phyloP scores from a whole-genome alignment of 1,140 invertebrate species.

The Teleopsis dalmanni region DNA sequence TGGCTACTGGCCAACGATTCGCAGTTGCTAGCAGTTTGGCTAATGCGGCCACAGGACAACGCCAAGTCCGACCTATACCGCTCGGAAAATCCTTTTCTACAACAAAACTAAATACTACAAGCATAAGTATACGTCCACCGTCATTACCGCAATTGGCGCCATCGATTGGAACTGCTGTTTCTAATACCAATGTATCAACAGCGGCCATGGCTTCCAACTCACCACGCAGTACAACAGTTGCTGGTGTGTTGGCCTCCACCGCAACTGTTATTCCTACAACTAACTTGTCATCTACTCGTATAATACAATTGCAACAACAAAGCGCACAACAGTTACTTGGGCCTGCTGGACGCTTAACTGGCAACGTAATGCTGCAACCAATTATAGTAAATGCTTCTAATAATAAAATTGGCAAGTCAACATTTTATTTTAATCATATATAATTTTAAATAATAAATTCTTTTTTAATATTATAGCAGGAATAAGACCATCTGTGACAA shows the following conservation, averaged over 20 bases:
- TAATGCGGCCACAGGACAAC: slow-evolving; percentile 13
- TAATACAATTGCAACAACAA: slow-evolving; percentile 40
- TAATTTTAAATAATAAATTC: neutral
- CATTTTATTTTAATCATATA: neutral
- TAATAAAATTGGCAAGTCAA: slow-evolving; percentile 36
- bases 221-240: slow-evolving; percentile 19
- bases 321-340: slow-evolving; percentile 35
- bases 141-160: slow-evolving; percentile 33
- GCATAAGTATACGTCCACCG: slow-evolving; percentile 39
- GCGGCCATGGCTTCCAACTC: slow-evolving; percentile 21
- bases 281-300: slow-evolving; percentile 36
- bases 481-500: slow-evolving; percentile 34
- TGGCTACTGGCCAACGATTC: slow-evolving; percentile 21
- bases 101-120: slow-evolving; percentile 35
- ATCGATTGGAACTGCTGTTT: slow-evolving; percentile 18
- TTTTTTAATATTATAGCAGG: slow-evolving; percentile 15
- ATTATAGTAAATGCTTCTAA: slow-evolving; percentile 37
- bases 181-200: slow-evolving; percentile 7
- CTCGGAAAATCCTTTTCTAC: slow-evolving; percentile 32
- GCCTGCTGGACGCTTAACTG: slow-evolving; percentile 24
- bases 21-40: slow-evolving; percentile 32
- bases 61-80: slow-evolving; percentile 34
- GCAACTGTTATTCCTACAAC: slow-evolving; percentile 19
- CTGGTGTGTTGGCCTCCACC: slow-evolving; percentile 12
- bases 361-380: slow-evolving; percentile 40